phyloP scores from a whole-genome alignment of 2,888 invertebrate species.

The Deilephila elpenor region DNA sequence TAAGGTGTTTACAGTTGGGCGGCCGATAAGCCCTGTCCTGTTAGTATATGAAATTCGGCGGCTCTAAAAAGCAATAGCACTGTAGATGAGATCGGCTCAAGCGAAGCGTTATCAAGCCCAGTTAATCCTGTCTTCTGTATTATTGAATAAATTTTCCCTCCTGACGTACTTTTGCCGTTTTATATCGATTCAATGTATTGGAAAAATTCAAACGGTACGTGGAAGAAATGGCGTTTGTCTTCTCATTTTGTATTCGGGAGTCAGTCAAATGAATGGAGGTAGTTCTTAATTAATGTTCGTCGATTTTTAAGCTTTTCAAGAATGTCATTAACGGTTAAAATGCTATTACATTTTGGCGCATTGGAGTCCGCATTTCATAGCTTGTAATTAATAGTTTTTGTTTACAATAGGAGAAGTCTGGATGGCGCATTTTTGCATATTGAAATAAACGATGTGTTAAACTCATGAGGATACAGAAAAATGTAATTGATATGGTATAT shows the following conservation, averaged over 20 bases:
- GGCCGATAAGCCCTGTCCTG: conserved; percentile 50
- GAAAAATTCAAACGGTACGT: conserved; percentile 58
- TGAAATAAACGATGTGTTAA: too few species aligned
- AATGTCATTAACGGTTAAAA: not conserved
- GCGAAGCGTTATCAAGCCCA: conserved; percentile 73
- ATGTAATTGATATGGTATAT: too few species aligned
- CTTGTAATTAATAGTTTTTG: not conserved
- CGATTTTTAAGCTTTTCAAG: not conserved
- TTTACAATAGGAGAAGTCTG: not conserved
- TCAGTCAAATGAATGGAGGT: conserved; percentile 36
- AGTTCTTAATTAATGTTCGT: not conserved
- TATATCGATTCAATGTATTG: conserved; percentile 63
- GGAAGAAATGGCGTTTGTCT: conserved; percentile 42
- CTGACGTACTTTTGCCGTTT: conserved; percentile 65
- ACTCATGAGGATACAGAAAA: too few species aligned
- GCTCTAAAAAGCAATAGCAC: conserved; percentile 69
- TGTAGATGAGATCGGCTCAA: conserved; percentile 70
- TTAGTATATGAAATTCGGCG: conserved; percentile 61
- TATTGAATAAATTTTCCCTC: conserved; percentile 76
- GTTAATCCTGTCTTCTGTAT: conserved; percentile 76
- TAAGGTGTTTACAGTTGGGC: conserved; percentile 45
- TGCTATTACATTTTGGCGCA: not conserved
- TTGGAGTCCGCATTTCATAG: not conserved
- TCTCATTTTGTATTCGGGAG: conserved; percentile 42
- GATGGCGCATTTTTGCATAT: too few species aligned